phyloP scores from a whole-genome alignment of 2,888 invertebrate species.

The Ramazzottius varieornatus region DNA sequence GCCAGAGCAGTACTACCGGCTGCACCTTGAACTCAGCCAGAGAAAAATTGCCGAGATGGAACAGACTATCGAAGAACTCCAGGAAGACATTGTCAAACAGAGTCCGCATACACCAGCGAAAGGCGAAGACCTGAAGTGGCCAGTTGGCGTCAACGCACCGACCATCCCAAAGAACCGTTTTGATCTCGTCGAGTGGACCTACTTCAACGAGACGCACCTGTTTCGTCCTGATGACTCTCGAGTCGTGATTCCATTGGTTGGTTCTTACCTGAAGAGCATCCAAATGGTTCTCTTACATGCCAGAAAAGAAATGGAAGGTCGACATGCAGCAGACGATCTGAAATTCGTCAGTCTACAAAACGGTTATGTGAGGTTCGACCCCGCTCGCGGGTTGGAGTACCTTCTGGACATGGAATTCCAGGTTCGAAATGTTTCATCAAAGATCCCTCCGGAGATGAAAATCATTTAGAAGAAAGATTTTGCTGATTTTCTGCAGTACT shows the following conservation, averaged over 20 bases:
- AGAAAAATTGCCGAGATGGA: constrained; percentile 23
- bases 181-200: constrained; percentile 59
- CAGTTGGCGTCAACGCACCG: constrained; percentile 39
- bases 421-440: constrained; percentile 11
- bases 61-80: constrained; percentile 24
- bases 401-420: constrained; percentile 33
- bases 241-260: constrained; percentile 36
- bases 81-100: constrained; percentile 25
- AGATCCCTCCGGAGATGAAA: too few species aligned
- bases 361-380: constrained; percentile 50
- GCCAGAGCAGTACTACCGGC: constrained; percentile 20
- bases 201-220: constrained; percentile 55
- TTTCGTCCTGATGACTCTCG: constrained; percentile 53
- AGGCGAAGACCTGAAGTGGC: constrained; percentile 33
- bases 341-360: constrained; percentile 24
- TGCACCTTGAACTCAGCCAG: constrained; percentile 23
- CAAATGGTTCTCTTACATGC: constrained; percentile 33
- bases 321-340: background rate
- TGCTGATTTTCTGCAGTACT: too few species aligned
- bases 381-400: constrained; percentile 59
- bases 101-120: constrained; percentile 26
- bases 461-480: too few species aligned
- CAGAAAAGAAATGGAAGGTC: constrained; percentile 8
- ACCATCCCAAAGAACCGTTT: constrained; percentile 43
- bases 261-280: constrained; percentile 31